Percentiles rank a stretch among this genome's conserved stretches.
These are phyloP conservation scores for Marcusenius ussheri DNA, from an alignment of 2,113 vertebrate genomes.

Conservation along the genomic window DNA sequence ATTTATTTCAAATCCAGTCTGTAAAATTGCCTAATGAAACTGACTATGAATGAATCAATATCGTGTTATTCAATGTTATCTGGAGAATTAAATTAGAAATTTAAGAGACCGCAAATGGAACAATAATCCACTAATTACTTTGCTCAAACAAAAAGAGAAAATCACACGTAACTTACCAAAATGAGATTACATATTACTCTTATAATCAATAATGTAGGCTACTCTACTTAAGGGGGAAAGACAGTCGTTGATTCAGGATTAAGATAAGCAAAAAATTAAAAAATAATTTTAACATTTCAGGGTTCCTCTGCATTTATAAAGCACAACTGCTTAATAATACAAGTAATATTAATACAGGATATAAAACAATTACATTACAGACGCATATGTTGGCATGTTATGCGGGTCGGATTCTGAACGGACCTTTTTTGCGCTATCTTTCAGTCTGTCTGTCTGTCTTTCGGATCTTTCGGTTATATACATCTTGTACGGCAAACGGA, in stretches of 20 bases:
- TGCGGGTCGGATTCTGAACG: neutral
- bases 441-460: neutral
- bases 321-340: neutral
- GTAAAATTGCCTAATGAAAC: neutral
- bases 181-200: neutral
- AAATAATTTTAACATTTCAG: neutral
- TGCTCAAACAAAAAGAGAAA: neutral
- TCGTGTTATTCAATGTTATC: neutral
- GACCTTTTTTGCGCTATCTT: neutral
- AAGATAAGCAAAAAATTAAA: neutral
- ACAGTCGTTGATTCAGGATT: neutral
- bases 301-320: neutral
- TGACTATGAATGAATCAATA: neutral
- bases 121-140: neutral
- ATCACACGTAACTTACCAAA: neutral
- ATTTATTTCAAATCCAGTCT: neutral
- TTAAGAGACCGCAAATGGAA: neutral
- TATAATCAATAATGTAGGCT: neutral
- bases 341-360: neutral
- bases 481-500: neutral
- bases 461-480: neutral
- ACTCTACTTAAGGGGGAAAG: neutral
- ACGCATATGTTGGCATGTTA: neutral
- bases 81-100: neutral
- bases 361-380: neutral